Conservation (phyloP, 2,113 vertebrate genomes). For the Monarcha castaneiventris region DNA sequence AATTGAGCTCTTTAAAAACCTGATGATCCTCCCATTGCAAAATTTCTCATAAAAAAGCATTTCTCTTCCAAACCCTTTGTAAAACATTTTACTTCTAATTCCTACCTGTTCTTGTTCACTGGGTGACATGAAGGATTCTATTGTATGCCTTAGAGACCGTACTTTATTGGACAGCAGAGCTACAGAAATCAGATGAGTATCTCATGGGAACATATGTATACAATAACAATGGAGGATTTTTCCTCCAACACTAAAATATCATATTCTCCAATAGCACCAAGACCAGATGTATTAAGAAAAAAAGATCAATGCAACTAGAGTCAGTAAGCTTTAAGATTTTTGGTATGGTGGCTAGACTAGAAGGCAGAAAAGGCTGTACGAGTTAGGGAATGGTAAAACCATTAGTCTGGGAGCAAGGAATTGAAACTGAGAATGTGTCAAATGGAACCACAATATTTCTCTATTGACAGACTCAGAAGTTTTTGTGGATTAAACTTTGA, state of each 20-base stretch:
- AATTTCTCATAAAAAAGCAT: background rate
- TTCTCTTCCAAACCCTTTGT: background rate
- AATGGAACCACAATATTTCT: background rate
- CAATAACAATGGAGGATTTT: background rate
- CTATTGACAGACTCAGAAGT: background rate
- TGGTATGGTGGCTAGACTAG: background rate
- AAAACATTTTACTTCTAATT: background rate
- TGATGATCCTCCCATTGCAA: background rate
- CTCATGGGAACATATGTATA: background rate
- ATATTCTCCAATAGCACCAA: background rate
- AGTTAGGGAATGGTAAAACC: background rate
- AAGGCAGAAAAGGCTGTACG: background rate
- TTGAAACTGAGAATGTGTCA: background rate
- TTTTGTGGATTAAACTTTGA: background rate
- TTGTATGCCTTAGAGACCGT: background rate
- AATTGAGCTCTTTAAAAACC: background rate
- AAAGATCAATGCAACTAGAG: background rate
- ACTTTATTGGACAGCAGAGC: background rate
- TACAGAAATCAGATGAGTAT: background rate
- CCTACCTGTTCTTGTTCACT: background rate
- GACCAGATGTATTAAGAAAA: background rate
- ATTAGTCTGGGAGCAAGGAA: background rate
- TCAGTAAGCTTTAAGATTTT: background rate
- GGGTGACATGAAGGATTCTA: background rate
- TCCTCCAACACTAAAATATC: background rate